A percentile compares a stretch with the other conserved stretches of the same genome.
Conservation (phyloP, 2,888 invertebrate genomes). For the Hololepta plana region DNA sequence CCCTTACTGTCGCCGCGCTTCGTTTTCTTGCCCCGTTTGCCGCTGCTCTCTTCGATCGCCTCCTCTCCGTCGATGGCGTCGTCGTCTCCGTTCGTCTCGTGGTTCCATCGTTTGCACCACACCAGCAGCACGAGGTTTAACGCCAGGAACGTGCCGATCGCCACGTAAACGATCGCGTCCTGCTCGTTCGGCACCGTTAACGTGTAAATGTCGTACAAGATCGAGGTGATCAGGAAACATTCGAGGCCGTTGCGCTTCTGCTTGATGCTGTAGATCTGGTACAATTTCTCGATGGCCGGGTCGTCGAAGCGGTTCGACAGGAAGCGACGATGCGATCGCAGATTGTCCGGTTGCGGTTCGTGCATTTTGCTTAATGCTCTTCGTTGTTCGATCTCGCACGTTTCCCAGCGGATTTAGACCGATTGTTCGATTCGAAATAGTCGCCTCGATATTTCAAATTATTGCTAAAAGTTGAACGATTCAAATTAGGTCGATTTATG, state of each 20-base stretch:
- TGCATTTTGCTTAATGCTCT: not conserved
- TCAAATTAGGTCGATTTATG: no score
- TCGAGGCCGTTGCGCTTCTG: constrained; percentile 52
- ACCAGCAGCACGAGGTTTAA: constrained; percentile 24
- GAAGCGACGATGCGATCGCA: no score
- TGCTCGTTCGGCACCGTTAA: constrained; percentile 35
- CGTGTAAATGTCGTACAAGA: constrained; percentile 46
- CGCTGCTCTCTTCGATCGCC: no score
- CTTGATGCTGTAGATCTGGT: constrained; percentile 51
- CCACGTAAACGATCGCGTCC: constrained; percentile 21
- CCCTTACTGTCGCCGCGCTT: constrained; percentile 17
- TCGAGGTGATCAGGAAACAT: constrained; percentile 46
- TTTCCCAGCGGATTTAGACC: not conserved
- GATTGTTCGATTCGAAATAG: no score
- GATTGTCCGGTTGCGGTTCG: constrained; percentile 3
- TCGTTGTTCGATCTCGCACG: not conserved
- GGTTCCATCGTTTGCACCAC: constrained; percentile 23
- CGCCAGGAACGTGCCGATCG: constrained; percentile 24
- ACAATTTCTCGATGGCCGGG: constrained; percentile 46
- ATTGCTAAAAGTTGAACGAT: no score
- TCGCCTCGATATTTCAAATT: no score
- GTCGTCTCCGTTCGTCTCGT: constrained; percentile 5
- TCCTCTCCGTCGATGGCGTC: constrained; percentile 18
- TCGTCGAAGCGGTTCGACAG: constrained; percentile 35
- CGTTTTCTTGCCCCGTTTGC: no score